phyloP scores from a whole-genome alignment of 2,797 vertebrate species.

The Chlorospingus flavigularis region DNA sequence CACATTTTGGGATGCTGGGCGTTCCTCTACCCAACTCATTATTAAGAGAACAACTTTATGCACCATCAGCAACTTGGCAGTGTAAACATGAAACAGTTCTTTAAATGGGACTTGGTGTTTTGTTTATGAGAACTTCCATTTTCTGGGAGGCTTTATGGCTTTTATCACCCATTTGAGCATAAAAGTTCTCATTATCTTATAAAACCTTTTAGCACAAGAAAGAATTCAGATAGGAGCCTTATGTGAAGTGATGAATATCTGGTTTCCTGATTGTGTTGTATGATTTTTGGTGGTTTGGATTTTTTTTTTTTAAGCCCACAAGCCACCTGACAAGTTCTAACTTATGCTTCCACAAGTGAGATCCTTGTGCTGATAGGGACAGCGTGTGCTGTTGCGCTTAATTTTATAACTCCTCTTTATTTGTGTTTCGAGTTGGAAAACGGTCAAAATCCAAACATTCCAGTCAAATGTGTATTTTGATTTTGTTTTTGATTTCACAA shows the following conservation, averaged over 20 bases:
- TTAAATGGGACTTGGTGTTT: not conserved
- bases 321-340: not conserved
- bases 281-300: not conserved
- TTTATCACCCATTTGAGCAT: not conserved
- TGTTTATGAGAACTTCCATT: not conserved
- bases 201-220: not conserved
- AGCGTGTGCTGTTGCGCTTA: not conserved
- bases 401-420: not conserved
- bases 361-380: not conserved
- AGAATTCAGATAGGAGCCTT: not conserved
- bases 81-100: slow-evolving; percentile 18
- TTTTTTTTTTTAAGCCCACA: not conserved
- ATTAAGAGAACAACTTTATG: slow-evolving; percentile 57
- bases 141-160: not conserved
- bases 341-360: not conserved
- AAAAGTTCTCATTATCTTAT: not conserved
- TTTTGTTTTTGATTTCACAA: not conserved
- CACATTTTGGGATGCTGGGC: slow-evolving; percentile 46
- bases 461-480: not conserved
- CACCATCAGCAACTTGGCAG: slow-evolving; percentile 53
- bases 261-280: not conserved
- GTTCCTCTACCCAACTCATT: slow-evolving; percentile 46
- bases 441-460: not conserved
- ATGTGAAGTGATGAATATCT: not conserved
- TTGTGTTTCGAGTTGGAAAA: not conserved